Evolutionary conservation across 2,113 vertebrate genomes (phyloP), one percentile per base, ranked within the genome.

Genomic region (Mormyrus iriodes): DNA sequence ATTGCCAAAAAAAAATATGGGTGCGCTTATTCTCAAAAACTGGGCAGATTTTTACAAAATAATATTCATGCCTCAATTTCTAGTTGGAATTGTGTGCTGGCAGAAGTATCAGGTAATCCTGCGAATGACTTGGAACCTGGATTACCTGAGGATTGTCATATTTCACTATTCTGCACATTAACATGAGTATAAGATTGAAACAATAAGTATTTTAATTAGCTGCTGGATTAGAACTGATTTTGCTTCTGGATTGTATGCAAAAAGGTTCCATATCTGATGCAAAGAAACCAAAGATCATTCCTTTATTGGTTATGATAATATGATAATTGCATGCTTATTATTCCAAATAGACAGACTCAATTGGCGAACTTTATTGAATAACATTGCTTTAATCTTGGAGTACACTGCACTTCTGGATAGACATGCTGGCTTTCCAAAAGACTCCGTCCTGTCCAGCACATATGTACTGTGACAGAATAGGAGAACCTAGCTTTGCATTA

Each of bases 341-440:
- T 27, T 31, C 24, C 12, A 84, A 35, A 31, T 19, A 39, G 27
- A 12, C 69, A 79, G 46, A 88, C 65, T 27, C 27, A 42, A 61
- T 27, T 61, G 79, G 24, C 35, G 84, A 55, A 89, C 79, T 84
- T 89, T 89, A 89, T 84, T 89, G 51, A 61, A 89, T 19, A 58
- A 24, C 82, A 83, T 89, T 83, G 27, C 13, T 44, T 31, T 55
- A 83, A 42, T 82, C 35, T 76, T 46, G 31, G 12, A 31, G 52
- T 42, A 12, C 7, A 31, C 53, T 42, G 31, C 35, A 31, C 27
- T 87, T 51, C 82, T 49, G 82, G 42, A 46, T 24, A 44, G 39
- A 76, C 39, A 76, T 76, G 69, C 39, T 76, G 13, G 21, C 69
- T 76, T 39, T 76, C 15, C 35, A 53, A 53, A 53, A 4, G 44